Evolutionary conservation across 64 coral and sea anemone species (phyloP), one percentile per base, ranked within the genome.

Genomic region (Stichodactyla mertensii): DNA sequence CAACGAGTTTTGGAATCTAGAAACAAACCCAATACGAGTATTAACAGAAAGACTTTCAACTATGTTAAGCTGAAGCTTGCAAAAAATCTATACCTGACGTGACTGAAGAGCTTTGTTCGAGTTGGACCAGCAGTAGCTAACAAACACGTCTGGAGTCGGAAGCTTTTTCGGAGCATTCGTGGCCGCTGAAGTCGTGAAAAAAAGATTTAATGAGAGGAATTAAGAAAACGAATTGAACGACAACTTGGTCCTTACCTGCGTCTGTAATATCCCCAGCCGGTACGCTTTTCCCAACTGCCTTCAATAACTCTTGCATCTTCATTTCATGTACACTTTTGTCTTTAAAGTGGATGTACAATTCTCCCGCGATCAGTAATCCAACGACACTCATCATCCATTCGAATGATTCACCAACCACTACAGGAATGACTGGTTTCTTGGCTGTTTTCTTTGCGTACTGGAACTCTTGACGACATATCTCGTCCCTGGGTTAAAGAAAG

Each of bases 311-410:
- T 10, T 77, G 45, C 94, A 96, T 96, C 77, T 96, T 96, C 55
- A 84, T 79, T 7, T 96, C 88, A 71, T 91, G 86, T 14, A 91
- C 71, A 19, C 66, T 74, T 69, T 91, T 94, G 77, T 92, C 91
- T 64, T 86, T 94, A n/a, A 98, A 98, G 77, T 98, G 92, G 61
- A 98, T 98, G 77, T 98, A 98, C 57, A 98, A 82, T 77, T 98
- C 95, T 18, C 95, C 95, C 7, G 95, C 95, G 23, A 98, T 87
- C n/a, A 98, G 80, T 13, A 98, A 66, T 52, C 95, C 95, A 14
- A 98, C 95, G 31, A 98, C 95, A 15, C 92, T 87, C 95, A 94
- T 94, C 87, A 84, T 91, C 95, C 95, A 98, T 52, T 98, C 89
- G 62, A 94, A 98, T 51, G 92, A 94, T 2, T 86, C 82, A 55